phyloP scores from a whole-genome alignment of 1,140 invertebrate genomes.

The Pectinophora gossypiella region DNA sequence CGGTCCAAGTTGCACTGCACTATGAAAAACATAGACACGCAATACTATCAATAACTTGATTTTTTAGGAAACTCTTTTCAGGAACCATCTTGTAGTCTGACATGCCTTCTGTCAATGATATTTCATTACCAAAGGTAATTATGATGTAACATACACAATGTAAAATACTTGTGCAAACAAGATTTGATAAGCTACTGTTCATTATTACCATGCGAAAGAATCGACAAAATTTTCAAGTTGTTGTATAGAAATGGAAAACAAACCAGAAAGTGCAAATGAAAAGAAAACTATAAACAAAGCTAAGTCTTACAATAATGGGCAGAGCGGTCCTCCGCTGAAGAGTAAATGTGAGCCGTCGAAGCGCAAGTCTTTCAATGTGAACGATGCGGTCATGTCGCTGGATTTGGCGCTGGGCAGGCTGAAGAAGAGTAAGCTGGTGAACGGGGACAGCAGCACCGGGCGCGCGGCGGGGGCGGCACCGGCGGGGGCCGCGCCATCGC shows the following conservation, averaged over 20 bases:
- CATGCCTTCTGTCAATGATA: too few relatives aligned
- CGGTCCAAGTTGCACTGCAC: too few relatives aligned
- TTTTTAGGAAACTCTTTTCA: too few relatives aligned
- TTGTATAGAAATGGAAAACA: constrained; percentile 38
- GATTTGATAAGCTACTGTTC: too few relatives aligned
- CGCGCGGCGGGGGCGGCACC: neutral
- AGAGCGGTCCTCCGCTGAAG: constrained; percentile 20
- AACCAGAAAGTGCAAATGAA: constrained; percentile 23
- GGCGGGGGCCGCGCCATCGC: neutral
- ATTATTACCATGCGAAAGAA: neutral
- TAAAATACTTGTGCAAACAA: too few relatives aligned
- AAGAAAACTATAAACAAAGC: constrained; percentile 42
- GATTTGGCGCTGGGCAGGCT: constrained; percentile 42
- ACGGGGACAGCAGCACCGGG: constrained; percentile 22
- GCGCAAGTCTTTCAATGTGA: constrained; percentile 48
- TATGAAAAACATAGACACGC: too few relatives aligned
- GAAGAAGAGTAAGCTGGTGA: constrained; percentile 45
- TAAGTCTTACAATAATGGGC: constrained; percentile 25
- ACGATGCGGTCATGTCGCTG: constrained; percentile 45
- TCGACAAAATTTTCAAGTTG: constrained; percentile 27
- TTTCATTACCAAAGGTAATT: too few relatives aligned
- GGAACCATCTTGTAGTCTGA: too few relatives aligned
- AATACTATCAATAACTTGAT: too few relatives aligned
- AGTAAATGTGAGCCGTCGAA: constrained; percentile 32
- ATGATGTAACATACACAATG: too few relatives aligned